These are phyloP conservation scores for Eubucco bourcierii DNA, from an alignment of 2,113 vertebrate species.

Conservation along the genomic window DNA sequence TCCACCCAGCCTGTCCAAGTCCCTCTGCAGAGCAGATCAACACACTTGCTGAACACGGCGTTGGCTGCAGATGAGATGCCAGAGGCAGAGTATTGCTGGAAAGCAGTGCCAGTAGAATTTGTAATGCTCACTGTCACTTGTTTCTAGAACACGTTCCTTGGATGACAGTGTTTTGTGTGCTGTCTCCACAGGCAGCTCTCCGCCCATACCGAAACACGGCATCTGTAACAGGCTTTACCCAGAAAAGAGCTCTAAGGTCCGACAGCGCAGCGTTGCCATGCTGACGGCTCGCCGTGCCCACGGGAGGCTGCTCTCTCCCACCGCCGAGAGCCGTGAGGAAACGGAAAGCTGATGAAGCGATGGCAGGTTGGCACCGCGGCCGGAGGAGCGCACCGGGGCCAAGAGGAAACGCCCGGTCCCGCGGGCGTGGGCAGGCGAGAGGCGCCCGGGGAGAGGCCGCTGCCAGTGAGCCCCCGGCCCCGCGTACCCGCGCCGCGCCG, in stretches of 20 bases:
- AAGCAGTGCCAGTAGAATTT: neutral
- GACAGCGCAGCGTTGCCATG: accelerated
- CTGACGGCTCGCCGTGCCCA: neutral
- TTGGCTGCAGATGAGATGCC: neutral
- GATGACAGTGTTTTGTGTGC: accelerated
- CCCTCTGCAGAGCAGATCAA: no score
- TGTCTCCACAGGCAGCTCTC: neutral
- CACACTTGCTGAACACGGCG: no score
- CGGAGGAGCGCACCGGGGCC: neutral
- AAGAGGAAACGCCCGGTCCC: neutral
- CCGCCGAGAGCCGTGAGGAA: accelerated
- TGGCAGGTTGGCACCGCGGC: neutral
- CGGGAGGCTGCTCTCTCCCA: neutral
- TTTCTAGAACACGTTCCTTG: neutral
- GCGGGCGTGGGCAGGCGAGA: neutral
- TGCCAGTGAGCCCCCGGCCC: neutral
- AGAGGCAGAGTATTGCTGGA: neutral
- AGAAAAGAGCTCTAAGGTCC: accelerated
- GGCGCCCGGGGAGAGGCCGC: neutral
- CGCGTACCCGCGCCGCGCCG: no score
- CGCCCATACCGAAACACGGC: accelerated
- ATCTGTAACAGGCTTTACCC: neutral
- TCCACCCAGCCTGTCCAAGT: no score
- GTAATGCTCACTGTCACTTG: neutral
- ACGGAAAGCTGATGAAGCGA: accelerated